Evolutionary conservation across 1,140 invertebrate genomes (phyloP).

Genomic region (Rhyacophila brunnea): DNA sequence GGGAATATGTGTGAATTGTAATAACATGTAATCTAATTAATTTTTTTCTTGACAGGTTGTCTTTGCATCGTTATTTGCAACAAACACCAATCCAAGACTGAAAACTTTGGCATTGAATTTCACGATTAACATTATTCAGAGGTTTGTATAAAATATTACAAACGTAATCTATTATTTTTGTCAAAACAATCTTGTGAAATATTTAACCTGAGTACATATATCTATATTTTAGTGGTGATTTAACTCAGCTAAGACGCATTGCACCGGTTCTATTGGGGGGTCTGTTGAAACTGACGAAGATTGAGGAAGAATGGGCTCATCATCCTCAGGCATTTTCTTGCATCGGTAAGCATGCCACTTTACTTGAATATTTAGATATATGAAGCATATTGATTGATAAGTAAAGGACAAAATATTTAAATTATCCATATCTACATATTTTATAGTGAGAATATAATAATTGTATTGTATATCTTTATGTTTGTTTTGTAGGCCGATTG

Average conservation of each 20-base stretch:
- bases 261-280: constrained; percentile 67
- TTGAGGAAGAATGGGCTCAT: constrained; percentile 61
- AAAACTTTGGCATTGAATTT: constrained; percentile 80
- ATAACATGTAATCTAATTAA: no score
- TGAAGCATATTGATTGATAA: no score
- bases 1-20: no score
- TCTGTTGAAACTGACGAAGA: constrained; percentile 66
- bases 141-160: constrained; percentile 56
- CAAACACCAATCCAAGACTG: constrained; percentile 78
- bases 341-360: constrained; percentile 55
- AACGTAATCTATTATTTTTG: constrained; percentile 1
- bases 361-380: no score
- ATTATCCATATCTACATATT: background rate
- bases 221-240: constrained; percentile 57
- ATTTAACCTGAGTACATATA: constrained; percentile 7
- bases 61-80: constrained; percentile 84
- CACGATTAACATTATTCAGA: constrained; percentile 74
- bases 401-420: no score
- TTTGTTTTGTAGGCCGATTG: constrained; percentile 39
- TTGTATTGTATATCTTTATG: background rate
- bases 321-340: constrained; percentile 74
- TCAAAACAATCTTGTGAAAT: background rate
- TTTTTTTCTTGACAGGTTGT: constrained; percentile 62
- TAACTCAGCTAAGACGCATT: constrained; percentile 59
- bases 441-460: background rate